phyloP scores from a whole-genome alignment of 2,113 vertebrate genomes.

The Lophius piscatorius region DNA sequence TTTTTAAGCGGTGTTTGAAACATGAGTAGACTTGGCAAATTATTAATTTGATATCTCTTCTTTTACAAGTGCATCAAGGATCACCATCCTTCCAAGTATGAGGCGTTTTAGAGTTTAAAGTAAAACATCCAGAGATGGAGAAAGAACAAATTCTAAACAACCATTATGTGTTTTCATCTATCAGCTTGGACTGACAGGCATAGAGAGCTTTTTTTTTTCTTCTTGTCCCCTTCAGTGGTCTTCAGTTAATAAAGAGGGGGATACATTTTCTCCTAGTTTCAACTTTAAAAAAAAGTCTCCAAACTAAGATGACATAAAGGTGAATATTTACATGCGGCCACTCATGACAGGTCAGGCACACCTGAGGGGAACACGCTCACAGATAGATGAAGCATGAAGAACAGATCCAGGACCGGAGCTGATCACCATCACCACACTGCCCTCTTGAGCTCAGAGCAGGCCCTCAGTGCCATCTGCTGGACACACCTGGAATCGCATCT shows the following conservation, averaged over 20 bases:
- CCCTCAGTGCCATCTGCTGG: slow-evolving; percentile 71
- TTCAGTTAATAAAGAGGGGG: background rate
- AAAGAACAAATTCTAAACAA: slow-evolving; percentile 8
- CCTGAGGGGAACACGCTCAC: background rate
- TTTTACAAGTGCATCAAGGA: slow-evolving; percentile 44
- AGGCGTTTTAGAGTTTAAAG: slow-evolving; percentile 32
- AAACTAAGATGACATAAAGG: slow-evolving; percentile 10
- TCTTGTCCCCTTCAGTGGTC: background rate
- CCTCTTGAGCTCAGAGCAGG: background rate
- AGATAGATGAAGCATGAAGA: background rate
- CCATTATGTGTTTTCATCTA: slow-evolving; percentile 8
- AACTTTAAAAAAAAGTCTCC: background rate
- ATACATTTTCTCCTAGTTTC: background rate
- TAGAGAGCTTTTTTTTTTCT: background rate
- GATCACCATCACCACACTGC: background rate
- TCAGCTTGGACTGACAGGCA: slow-evolving; percentile 8
- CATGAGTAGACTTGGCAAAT: slow-evolving; percentile 51
- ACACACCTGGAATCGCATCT: slow-evolving; percentile 12
- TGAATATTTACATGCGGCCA: background rate
- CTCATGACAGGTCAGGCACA: background rate
- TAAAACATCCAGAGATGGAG: slow-evolving; percentile 2
- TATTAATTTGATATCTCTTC: slow-evolving; percentile 41
- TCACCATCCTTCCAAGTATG: slow-evolving; percentile 26
- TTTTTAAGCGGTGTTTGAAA: slow-evolving; percentile 43
- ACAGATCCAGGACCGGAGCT: slow-evolving; percentile 4